Evolutionary conservation across 2,797 vertebrate species (phyloP).

Genomic region (Myripristis murdjan): DNA sequence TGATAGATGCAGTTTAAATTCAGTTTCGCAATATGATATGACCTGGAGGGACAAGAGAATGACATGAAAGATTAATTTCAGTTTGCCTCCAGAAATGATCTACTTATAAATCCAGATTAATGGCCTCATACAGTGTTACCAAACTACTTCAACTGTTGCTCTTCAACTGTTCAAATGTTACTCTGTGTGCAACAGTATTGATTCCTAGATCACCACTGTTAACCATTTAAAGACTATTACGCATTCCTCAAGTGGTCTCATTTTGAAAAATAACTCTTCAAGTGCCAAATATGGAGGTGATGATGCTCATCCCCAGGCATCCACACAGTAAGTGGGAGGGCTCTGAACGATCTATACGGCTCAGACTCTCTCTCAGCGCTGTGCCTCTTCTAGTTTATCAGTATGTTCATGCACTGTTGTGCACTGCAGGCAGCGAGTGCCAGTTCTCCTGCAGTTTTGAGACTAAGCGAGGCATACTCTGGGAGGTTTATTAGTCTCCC

Average conservation of each 20-base stretch:
- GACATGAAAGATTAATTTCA: slow-evolving; percentile 8
- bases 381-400: slow-evolving; percentile 44
- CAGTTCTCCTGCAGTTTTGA: slow-evolving; percentile 71
- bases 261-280: too few species aligned
- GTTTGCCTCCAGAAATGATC: slow-evolving; percentile 8
- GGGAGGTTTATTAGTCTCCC: slow-evolving; percentile 69
- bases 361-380: slow-evolving; percentile 24
- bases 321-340: background rate
- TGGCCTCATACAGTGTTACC: slow-evolving; percentile 2
- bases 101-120: background rate
- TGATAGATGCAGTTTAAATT: background rate
- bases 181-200: background rate
- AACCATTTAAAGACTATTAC: background rate
- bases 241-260: too few species aligned
- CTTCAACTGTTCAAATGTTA: too few species aligned
- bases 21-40: slow-evolving; percentile 5
- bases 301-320: background rate
- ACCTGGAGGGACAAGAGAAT: background rate
- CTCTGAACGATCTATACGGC: slow-evolving; percentile 24
- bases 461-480: slow-evolving; percentile 71
- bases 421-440: slow-evolving; percentile 62
- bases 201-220: background rate
- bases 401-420: slow-evolving; percentile 57
- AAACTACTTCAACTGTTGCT: background rate
- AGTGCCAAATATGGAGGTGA: too few species aligned